These are phyloP conservation scores for Chaetura pelagica DNA, from an alignment of 2,113 vertebrate species.

Conservation along the genomic window DNA sequence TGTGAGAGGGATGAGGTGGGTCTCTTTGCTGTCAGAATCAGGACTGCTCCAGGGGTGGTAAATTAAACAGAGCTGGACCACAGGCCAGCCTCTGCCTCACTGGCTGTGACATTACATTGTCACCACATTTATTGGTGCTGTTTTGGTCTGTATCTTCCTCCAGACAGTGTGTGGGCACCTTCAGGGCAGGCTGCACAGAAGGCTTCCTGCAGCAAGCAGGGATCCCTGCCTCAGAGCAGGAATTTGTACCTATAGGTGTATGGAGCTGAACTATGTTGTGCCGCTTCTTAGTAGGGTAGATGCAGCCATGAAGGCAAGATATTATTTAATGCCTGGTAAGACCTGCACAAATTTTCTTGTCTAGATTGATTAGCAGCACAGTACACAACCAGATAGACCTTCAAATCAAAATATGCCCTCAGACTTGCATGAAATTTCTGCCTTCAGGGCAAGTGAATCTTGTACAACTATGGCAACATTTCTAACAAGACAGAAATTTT, in stretches of 20 bases:
- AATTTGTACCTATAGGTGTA: fast-evolving
- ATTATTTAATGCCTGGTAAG: neutral
- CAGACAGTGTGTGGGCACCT: fast-evolving
- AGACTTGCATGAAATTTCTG: neutral
- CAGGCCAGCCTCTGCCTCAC: neutral
- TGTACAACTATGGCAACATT: neutral
- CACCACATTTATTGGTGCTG: fast-evolving
- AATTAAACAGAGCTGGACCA: neutral
- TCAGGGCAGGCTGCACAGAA: fast-evolving
- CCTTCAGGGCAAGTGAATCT: neutral
- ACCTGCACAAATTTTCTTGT: neutral
- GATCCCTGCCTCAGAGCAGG: fast-evolving
- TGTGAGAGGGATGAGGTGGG: neutral
- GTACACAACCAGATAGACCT: neutral
- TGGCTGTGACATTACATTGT: neutral
- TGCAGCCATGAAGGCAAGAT: neutral
- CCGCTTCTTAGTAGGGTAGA: neutral
- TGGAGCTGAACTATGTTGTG: neutral
- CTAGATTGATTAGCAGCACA: neutral
- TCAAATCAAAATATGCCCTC: neutral
- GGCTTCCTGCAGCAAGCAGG: neutral
- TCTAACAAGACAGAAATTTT: neutral
- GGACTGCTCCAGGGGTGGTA: neutral
- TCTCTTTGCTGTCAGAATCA: neutral
- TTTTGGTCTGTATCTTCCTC: neutral